These are phyloP conservation scores for Oncorhynchus keta DNA, from an alignment of 2,113 vertebrate species.

Conservation along the genomic window DNA sequence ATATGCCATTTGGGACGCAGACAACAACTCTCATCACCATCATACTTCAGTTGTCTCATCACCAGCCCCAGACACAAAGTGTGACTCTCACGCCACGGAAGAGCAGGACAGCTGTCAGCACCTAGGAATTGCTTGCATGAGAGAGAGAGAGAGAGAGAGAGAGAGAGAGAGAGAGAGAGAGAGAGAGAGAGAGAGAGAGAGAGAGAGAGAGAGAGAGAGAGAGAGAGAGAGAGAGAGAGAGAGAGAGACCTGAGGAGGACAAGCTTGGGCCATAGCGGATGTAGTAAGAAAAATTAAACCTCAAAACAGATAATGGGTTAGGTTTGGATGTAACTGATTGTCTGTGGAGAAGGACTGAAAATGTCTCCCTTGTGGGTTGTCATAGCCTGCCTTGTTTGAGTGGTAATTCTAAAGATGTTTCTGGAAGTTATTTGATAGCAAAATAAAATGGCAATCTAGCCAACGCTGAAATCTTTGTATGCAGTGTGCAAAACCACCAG, in stretches of 20 bases:
- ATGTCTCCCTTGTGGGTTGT: no score
- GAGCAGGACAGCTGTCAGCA: neutral
- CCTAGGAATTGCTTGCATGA: neutral
- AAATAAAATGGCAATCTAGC: no score
- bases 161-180: no score
- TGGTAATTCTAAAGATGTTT: no score
- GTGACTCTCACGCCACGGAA: neutral
- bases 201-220: no score
- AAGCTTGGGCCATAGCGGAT: neutral
- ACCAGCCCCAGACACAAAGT: neutral
- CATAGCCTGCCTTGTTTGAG: no score
- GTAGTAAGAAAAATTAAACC: neutral
- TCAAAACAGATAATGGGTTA: neutral
- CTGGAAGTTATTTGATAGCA: no score
- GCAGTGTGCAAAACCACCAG: no score
- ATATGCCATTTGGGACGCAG: neutral
- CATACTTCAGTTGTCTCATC: neutral
- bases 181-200: no score
- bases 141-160: no score
- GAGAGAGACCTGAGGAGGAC: neutral
- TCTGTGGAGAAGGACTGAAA: neutral
- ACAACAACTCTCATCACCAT: neutral
- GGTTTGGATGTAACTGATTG: neutral
- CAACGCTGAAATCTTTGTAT: no score
- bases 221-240: no score